These are phyloP conservation scores for Epizoanthus ramosus DNA, from an alignment of 92 coral and sea anemone species.

Conservation along the genomic window DNA sequence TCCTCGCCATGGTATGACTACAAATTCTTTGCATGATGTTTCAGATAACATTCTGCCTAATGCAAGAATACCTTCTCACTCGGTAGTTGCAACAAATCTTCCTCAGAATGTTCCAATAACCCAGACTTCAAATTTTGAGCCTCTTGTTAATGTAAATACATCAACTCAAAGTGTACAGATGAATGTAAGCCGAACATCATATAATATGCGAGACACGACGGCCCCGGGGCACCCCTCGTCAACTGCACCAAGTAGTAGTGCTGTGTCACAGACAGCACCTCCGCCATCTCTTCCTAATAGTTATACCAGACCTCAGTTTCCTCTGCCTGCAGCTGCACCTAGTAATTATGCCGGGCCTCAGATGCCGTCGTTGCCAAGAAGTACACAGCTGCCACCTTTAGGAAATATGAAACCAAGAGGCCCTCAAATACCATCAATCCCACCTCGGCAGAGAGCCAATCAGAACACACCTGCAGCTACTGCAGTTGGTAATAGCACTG, in stretches of 20 bases:
- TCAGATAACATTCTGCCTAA: background rate
- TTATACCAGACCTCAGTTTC: background rate
- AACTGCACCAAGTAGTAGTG: background rate
- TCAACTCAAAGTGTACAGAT: background rate
- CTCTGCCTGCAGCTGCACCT: background rate
- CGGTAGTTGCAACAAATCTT: background rate
- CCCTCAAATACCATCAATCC: slow-evolving; percentile 51
- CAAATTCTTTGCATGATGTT: slow-evolving; percentile 4
- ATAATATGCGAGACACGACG: slow-evolving; percentile 20
- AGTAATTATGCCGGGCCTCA: background rate
- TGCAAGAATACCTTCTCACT: background rate
- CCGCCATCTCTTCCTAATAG: background rate
- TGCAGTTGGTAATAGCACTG: background rate
- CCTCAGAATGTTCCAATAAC: background rate
- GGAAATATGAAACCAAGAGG: slow-evolving; percentile 14
- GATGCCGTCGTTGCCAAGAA: slow-evolving; percentile 5
- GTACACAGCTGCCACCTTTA: slow-evolving; percentile 55
- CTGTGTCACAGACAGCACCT: background rate
- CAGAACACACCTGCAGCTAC: slow-evolving; percentile 4
- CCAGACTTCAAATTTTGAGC: background rate
- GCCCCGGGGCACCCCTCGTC: slow-evolving; percentile 10
- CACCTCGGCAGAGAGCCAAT: slow-evolving; percentile 27
- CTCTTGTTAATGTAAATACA: background rate
- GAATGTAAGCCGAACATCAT: background rate
- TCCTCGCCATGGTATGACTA: background rate